Conservation (phyloP, 2,797 vertebrate species). For the Melanotaenia nigrans region DNA sequence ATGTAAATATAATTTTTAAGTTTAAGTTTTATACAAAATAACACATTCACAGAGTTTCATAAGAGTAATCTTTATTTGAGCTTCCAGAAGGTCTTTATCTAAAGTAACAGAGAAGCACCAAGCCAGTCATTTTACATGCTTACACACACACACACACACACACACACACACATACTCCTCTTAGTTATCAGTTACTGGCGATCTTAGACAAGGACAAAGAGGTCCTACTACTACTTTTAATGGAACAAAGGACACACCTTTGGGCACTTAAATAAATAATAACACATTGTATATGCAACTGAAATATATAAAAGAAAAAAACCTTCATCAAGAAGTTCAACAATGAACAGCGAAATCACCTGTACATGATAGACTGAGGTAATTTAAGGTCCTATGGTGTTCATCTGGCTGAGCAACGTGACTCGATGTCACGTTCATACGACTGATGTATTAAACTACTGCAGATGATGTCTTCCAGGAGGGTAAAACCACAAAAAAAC, state of each 20-base stretch:
- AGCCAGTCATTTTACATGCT: slow-evolving; percentile 35
- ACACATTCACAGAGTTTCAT: slow-evolving; percentile 2
- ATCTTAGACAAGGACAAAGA: slow-evolving; percentile 13
- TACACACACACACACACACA: slow-evolving; percentile 20
- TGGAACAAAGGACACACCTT: slow-evolving; percentile 39
- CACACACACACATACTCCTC: slow-evolving; percentile 12
- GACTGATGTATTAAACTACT: slow-evolving; percentile 21
- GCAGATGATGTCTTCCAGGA: background rate
- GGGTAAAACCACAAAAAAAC: background rate
- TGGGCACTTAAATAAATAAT: slow-evolving; percentile 81
- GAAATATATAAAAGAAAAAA: slow-evolving; percentile 19
- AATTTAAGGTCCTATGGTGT: slow-evolving; percentile 56
- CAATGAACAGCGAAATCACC: slow-evolving; percentile 6
- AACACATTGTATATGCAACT: slow-evolving; percentile 32
- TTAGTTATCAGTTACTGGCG: slow-evolving; percentile 29
- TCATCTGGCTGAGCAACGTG: slow-evolving; percentile 18
- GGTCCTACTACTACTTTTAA: slow-evolving; percentile 18
- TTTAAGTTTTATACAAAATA: background rate
- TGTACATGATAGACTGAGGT: slow-evolving; percentile 54
- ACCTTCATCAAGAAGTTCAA: slow-evolving; percentile 2
- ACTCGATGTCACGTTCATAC: slow-evolving; percentile 8
- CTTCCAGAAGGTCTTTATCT: slow-evolving; percentile 40
- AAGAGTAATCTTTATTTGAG: slow-evolving; percentile 75
- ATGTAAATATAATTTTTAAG: background rate
- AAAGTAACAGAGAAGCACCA: slow-evolving; percentile 50